Conservation (phyloP, 2,888 invertebrate species). For the Metacarcinus magister region DNA sequence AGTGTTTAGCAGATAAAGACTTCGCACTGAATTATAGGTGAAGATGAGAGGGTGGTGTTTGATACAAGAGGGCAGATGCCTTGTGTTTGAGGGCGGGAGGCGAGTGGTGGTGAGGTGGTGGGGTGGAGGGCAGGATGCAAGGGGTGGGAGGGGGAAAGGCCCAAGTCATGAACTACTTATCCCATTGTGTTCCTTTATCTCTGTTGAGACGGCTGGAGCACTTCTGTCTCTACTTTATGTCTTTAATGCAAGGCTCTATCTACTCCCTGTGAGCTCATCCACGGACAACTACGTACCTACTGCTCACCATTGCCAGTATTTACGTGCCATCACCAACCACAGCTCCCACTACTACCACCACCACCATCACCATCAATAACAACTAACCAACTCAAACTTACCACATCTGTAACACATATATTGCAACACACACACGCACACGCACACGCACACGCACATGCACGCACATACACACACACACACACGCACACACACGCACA, state of each 20-base stretch:
- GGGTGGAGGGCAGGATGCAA: neutral
- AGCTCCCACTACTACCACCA: neutral
- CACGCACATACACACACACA: neutral
- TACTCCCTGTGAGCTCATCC: neutral
- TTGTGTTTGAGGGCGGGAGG: neutral
- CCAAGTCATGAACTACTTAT: conserved; percentile 32
- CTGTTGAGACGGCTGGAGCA: neutral
- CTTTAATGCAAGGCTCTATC: neutral
- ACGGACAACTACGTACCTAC: neutral
- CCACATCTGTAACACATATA: neutral
- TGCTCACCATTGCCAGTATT: neutral
- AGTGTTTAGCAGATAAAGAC: conserved; percentile 15
- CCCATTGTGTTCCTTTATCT: neutral
- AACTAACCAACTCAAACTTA: neutral
- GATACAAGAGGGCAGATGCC: conserved; percentile 17
- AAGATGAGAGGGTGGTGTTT: conserved; percentile 36
- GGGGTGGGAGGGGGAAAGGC: neutral
- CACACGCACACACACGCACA: no score
- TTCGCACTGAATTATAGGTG: conserved; percentile 36
- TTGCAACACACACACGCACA: conserved; percentile 43
- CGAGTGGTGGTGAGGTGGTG: neutral
- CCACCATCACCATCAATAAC: neutral
- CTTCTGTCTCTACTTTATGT: neutral
- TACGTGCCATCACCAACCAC: neutral
- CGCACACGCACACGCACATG: neutral